Base-by-base conservation (phyloP, 2,888 invertebrate genomes). In the Metalampra italica region DNA sequence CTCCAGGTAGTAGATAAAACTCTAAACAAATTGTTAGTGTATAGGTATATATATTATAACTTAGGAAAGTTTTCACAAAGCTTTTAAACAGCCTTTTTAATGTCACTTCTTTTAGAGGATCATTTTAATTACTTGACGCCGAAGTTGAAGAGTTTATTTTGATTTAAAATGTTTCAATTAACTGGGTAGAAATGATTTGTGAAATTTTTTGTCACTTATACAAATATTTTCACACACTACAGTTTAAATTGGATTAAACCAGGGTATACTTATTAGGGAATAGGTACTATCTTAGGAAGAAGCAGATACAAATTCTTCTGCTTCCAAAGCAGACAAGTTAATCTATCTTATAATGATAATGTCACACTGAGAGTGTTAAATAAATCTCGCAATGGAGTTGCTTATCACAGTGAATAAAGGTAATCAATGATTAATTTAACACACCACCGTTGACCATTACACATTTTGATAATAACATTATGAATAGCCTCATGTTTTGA, bases 301-400 rank as follows among this genome's bases (percentile, higher is more conserved):
- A 22, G 22, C 22, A 22, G 3, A 22, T 3, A 68, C 52, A 62
- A 66, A 69, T 56, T 53, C 38, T 52, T 51, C 51, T 43, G 53
- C 53, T 57, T 53, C 53, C 46, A 9, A 38, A 34, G 43, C 29
- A 43, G 55, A 64, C 57, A 53, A 48, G 56, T 55, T 61, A 63
- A 70, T 68, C 54, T 57, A 50, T 66, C 55, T 44, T n/a, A 7
- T n/a, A 7, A 3, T 37, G 67, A 68, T 68, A 67, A 42, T 34
- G 57, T 60, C 57, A 22, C 3, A 9, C 13, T 29, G 9, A 12
- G 42, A 47, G 22, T 1, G 11, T 45, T 34, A 11, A 13, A 15
- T 36, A 36, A n/a, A 36, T 36, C 36, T 11, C 36, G 11, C n/a
- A 3, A n/a, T n/a, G 36, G 36, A n/a, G n/a, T n/a, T n/a, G n/a